Evolutionary conservation across 2,888 invertebrate genomes (phyloP).

Genomic region (Phasia obesa): DNA sequence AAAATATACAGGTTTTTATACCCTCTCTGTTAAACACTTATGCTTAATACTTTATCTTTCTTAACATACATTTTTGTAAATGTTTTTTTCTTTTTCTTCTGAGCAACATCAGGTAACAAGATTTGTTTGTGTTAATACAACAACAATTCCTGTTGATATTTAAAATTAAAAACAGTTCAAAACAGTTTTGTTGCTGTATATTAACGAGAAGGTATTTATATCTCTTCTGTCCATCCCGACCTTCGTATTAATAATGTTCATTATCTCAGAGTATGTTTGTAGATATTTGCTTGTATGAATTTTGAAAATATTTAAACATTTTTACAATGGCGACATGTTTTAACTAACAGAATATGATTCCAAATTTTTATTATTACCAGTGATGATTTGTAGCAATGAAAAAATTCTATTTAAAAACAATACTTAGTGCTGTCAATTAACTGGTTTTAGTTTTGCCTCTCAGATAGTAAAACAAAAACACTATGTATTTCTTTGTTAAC

Average conservation of each 20-base stretch:
- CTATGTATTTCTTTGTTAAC: too few relatives aligned
- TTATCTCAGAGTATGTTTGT: not conserved
- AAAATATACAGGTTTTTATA: not conserved
- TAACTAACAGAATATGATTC: not conserved
- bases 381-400: not conserved
- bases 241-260: not conserved
- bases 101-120: constrained; percentile 10
- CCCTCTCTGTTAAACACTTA: not conserved
- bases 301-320: not conserved
- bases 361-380: not conserved
- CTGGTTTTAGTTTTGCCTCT: too few relatives aligned
- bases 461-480: too few relatives aligned
- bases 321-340: not conserved
- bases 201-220: not conserved
- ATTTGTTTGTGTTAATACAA: constrained; percentile 24
- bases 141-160: constrained; percentile 15
- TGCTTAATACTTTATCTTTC: not conserved
- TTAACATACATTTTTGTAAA: not conserved
- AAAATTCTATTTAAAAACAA: too few relatives aligned
- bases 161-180: not conserved
- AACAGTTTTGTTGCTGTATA: not conserved
- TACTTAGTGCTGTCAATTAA: too few relatives aligned
- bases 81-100: too few relatives aligned
- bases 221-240: not conserved
- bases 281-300: not conserved